A percentile compares a stretch with the other conserved stretches of the same genome.
Evolutionary conservation across 2,797 vertebrate species (phyloP).

Genomic region (Nannoperca australis): DNA sequence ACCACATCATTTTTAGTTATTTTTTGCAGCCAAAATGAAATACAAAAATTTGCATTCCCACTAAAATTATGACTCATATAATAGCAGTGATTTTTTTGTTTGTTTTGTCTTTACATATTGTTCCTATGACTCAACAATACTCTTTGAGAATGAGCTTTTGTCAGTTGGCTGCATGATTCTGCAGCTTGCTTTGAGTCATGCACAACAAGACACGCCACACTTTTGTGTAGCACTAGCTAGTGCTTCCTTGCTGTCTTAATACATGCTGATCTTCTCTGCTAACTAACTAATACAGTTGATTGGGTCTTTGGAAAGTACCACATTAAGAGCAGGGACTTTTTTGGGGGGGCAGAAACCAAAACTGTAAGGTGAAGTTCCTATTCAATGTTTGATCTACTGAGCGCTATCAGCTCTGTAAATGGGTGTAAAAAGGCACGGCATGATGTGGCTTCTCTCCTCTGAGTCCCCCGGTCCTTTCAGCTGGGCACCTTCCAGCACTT

Average conservation of each 20-base stretch:
- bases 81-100: too few species aligned
- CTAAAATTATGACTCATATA: too few species aligned
- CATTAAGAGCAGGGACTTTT: background rate
- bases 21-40: too few species aligned
- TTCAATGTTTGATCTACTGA: background rate
- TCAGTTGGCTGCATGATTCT: too few species aligned
- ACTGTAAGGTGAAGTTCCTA: background rate
- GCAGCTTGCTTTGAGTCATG: background rate
- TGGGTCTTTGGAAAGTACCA: constrained; percentile 10
- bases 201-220: background rate
- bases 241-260: background rate
- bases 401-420: background rate
- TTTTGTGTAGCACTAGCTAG: background rate
- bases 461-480: background rate
- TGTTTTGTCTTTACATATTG: too few species aligned
- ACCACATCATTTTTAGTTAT: too few species aligned
- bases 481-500: constrained; percentile 3
- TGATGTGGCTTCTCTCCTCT: background rate
- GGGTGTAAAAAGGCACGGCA: background rate
- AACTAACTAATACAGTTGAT: background rate
- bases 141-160: background rate
- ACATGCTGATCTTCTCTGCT: background rate
- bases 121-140: background rate
- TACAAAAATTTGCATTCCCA: too few species aligned
- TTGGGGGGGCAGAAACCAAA: background rate